These are phyloP conservation scores for Helicorthomorpha holstii DNA, from an alignment of 1,140 invertebrate genomes.

Conservation along the genomic window DNA sequence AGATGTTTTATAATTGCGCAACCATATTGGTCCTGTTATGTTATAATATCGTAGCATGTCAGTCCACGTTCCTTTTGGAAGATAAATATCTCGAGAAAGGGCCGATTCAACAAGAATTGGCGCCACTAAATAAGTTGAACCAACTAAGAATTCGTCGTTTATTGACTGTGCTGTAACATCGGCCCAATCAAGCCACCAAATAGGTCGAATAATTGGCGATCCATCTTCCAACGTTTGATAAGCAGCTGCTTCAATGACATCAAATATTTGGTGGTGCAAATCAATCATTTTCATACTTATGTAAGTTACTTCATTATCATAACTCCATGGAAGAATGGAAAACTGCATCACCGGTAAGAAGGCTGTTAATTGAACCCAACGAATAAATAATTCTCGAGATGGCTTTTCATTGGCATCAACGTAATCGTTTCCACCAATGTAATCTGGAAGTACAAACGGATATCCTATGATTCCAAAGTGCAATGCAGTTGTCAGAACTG, in stretches of 20 bases:
- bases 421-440: conserved; percentile 75
- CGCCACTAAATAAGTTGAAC: conserved; percentile 66
- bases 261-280: not conserved
- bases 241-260: conserved; percentile 8
- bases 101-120: conserved; percentile 53
- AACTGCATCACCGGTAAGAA: conserved; percentile 80
- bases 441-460: conserved; percentile 67
- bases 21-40: conserved; percentile 39
- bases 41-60: conserved; percentile 28
- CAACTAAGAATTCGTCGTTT: conserved; percentile 50
- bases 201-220: conserved; percentile 25
- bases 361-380: conserved; percentile 72
- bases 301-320: conserved; percentile 41
- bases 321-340: conserved; percentile 74
- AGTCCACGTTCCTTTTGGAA: conserved; percentile 50
- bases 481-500: conserved; percentile 59
- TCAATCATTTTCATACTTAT: conserved; percentile 14
- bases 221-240: conserved; percentile 7
- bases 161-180: conserved; percentile 19
- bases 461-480: conserved; percentile 74
- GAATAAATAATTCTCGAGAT: conserved; percentile 59
- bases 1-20: conserved; percentile 44
- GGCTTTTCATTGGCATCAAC: conserved; percentile 20
- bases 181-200: conserved; percentile 28
- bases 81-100: conserved; percentile 47